Evolutionary conservation across 2,113 vertebrate genomes (phyloP).

Genomic region (Peromyscus maniculatus): DNA sequence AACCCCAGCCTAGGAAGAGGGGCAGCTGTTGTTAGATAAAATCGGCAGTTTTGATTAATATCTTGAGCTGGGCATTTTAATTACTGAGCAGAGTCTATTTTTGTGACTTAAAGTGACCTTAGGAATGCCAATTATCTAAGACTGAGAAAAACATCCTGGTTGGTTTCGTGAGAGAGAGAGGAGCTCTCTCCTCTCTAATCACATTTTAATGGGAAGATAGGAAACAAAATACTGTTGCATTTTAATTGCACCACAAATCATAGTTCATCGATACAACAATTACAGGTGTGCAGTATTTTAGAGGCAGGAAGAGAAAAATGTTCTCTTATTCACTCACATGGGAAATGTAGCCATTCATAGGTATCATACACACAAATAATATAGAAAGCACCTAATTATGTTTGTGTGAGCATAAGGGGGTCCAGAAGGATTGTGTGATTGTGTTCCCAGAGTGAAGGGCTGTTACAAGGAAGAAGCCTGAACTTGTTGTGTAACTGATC

Average conservation of each 20-base stretch:
- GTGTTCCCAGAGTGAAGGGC: background rate
- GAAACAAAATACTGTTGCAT: conserved; percentile 53
- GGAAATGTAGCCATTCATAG: background rate
- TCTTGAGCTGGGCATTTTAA: background rate
- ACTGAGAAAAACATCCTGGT: conserved; percentile 6
- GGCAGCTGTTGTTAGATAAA: background rate
- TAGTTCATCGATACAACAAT: background rate
- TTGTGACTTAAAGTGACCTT: conserved; percentile 5
- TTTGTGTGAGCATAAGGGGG: background rate
- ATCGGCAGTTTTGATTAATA: conserved; percentile 37
- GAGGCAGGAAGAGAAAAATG: conserved; percentile 48
- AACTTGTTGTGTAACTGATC: background rate
- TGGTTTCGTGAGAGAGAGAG: background rate
- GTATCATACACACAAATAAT: background rate
- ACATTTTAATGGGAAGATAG: conserved; percentile 45
- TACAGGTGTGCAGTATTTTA: background rate
- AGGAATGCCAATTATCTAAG: conserved; percentile 22
- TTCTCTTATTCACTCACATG: conserved; percentile 16
- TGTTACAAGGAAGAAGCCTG: background rate
- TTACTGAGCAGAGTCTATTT: conserved; percentile 32
- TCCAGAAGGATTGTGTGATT: background rate
- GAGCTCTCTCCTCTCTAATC: background rate
- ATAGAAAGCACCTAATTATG: background rate
- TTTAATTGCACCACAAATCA: conserved; percentile 22
- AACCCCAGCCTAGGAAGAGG: background rate